Base-by-base conservation (phyloP, 1,140 invertebrate genomes). In the Hyposmocoma kahamanoa region DNA sequence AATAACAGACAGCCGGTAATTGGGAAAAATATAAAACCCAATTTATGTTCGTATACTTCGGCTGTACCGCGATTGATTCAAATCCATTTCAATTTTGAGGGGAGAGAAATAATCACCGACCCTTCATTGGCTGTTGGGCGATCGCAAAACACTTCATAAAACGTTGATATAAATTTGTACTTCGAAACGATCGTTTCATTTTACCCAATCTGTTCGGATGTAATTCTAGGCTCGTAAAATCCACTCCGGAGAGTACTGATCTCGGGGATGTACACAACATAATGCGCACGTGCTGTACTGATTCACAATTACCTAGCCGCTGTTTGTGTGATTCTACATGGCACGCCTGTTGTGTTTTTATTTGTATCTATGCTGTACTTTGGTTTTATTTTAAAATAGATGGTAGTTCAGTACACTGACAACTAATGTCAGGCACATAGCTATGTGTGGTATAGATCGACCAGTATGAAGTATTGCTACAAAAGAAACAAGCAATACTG, bases 171-270 rank as follows among this genome's bases (percentile, higher is more conserved):
- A 62, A 63, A 67, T 66, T 61, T n/a, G n/a, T n/a, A n/a, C n/a
- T n/a, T n/a, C 58, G 41, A 11, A 26, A 26, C 11, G 24, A 34
- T n/a, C 72, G 71, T 79, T 78, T 78, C 76, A 78, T 67, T 64
- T 66, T 68, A 62, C 52, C 61, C 59, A 58, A 65, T 81, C 75
- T 72, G 62, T 58, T 57, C 49, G 47, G 42, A 19, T 47, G 41
- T 53, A 42, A 47, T 48, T 53, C 48, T 34, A 46, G 46, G 26
- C 53, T 57, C 61, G 42, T 67, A 64, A 67, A 67, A 56, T 9
- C 24, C 32, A 52, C 47, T 53, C 55, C 18, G 6, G 47, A 52
- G 57, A 52, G 47, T 38, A 44, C 17, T 42, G 22, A 43, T 52
- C 20, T 50, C 41, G 42, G 49, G 41, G 24, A 42, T n/a, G 17